Percentiles rank a stretch among this genome's conserved stretches.
phyloP scores from a whole-genome alignment of 2,797 vertebrate species.

The Hozukius guyotensis region DNA sequence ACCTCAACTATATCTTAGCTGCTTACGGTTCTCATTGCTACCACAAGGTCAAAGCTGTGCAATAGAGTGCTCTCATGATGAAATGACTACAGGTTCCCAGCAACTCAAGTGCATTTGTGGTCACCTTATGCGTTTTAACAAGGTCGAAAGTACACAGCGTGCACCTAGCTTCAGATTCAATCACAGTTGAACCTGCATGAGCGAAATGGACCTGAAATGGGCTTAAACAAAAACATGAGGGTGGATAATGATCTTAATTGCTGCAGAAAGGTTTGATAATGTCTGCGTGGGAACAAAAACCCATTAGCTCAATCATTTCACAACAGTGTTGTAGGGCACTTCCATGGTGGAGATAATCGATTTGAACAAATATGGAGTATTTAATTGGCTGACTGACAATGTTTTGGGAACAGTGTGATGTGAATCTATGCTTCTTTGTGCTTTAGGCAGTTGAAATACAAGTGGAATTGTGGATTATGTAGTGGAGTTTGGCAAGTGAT shows the following conservation, averaged over 20 bases:
- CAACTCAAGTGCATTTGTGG: constrained; percentile 8
- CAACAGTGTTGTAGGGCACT: constrained; percentile 51
- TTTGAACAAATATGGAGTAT: constrained; percentile 67
- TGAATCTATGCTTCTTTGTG: neutral
- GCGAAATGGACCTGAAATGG: constrained; percentile 42
- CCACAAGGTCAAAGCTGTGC: constrained; percentile 24
- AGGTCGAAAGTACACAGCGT: constrained; percentile 12
- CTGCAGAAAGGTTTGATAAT: constrained; percentile 61
- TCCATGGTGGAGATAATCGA: constrained; percentile 63
- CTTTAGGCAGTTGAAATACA: neutral
- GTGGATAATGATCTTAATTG: constrained; percentile 74
- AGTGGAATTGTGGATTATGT: neutral
- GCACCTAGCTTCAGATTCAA: constrained; percentile 24
- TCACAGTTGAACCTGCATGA: constrained; percentile 28
- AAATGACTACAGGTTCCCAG: constrained; percentile 19
- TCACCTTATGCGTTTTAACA: constrained; percentile 16
- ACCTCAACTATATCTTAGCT: constrained; percentile 2
- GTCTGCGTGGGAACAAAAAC: constrained; percentile 65
- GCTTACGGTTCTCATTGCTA: constrained; percentile 16
- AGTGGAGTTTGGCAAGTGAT: neutral
- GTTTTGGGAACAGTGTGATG: constrained; percentile 32
- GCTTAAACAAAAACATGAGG: constrained; percentile 60
- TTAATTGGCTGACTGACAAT: constrained; percentile 64
- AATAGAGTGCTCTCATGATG: constrained; percentile 21
- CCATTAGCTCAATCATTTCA: constrained; percentile 68